Base-by-base conservation (phyloP, 1,140 invertebrate genomes). In the Pogonomyrmex californicus region DNA sequence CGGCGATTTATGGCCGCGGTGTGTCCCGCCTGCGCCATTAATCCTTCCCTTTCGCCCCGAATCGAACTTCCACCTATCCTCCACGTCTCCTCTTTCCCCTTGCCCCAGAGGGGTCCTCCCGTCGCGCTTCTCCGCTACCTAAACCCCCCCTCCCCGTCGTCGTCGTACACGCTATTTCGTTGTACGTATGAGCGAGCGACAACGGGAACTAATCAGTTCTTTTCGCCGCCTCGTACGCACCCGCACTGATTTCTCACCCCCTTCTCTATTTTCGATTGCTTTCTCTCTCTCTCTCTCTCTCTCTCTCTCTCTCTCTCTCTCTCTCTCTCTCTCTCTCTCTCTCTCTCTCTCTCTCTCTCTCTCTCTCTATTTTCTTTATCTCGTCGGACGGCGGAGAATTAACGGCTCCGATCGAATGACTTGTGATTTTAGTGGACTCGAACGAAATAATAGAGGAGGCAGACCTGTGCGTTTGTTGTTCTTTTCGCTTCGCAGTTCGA, bases 21-120 rank as follows among this genome's bases (percentile, higher is more conserved):
- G 92, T 95, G 94, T 95, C 93, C 94, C 93, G 93, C 91, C 92
- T 93, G 93, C 91, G 87, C 94, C 93, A 95, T 95, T 95, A 95
- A 95, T 95, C 94, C 94, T 95, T 94, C 92, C 93, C 92, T 93
- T 94, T 94, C 92, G 92, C 91, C 93, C 92, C 92, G 92, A 93
- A 94, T 95, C 93, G 93, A 95, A 95, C 92, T 93, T 93, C 91
- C 92, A 93, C 90, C 91, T 92, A 93, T 93, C 89, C 90, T 91
- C 85, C 71, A 49, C 65, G 79, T 65, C 65, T 49, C 58, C 62
- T 56, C 68, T 33, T 17, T 56, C 68, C 30, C 75, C 23, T 41
- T 10, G 14, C 51, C 56, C 47, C 23, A 2, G 44, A 23, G 2
- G n/a, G 49, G 23, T 12, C n/a, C 17, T 62, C 33, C 60, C n/a